Percentiles rank a stretch among this genome's conserved stretches.
Conservation (phyloP, 2,113 vertebrate species). For the Sporophila hypoxantha region DNA sequence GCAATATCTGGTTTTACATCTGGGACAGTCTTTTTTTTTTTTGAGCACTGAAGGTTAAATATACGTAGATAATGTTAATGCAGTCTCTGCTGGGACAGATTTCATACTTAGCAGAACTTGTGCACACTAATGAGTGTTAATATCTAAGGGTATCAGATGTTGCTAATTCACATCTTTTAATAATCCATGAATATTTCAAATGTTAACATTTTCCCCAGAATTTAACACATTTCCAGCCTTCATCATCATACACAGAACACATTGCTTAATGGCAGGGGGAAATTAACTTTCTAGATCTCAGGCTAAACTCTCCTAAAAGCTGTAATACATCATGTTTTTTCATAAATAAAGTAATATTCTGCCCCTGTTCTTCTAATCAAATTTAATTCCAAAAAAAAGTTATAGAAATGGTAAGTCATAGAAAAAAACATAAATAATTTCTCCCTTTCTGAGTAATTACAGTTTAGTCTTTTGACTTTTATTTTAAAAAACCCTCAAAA, state of each 20-base stretch:
- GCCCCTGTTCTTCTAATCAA: background rate
- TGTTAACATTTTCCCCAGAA: background rate
- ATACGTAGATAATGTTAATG: background rate
- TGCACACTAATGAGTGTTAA: background rate
- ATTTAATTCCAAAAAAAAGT: background rate
- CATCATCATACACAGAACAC: background rate
- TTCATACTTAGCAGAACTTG: conserved; percentile 1
- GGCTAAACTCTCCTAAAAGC: background rate
- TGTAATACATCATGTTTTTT: background rate
- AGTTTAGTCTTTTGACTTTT: background rate
- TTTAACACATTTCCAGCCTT: background rate
- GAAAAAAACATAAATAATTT: background rate
- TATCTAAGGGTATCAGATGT: background rate
- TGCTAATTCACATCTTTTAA: conserved; percentile 10
- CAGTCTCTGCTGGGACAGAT: background rate
- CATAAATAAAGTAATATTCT: background rate
- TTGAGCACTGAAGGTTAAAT: background rate
- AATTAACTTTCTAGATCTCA: background rate
- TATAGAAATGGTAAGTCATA: background rate
- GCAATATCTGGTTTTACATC: background rate
- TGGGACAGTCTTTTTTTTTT: background rate
- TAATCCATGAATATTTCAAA: conserved; percentile 16
- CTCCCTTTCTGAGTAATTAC: background rate
- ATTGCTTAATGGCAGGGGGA: background rate
- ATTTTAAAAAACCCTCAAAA: background rate